phyloP scores from a whole-genome alignment of 1,140 invertebrate genomes.

The Hyles vespertilio region DNA sequence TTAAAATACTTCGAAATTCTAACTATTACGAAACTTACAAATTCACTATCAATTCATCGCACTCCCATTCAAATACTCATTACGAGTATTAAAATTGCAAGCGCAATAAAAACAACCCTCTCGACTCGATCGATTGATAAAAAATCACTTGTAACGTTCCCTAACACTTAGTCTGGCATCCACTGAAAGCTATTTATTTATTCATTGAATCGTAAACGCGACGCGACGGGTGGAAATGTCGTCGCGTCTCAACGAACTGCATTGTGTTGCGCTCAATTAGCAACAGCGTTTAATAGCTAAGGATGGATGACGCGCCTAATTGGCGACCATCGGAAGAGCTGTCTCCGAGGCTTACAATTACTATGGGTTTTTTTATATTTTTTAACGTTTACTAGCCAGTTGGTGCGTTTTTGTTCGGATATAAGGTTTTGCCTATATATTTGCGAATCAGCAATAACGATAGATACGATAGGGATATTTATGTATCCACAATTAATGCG shows the following conservation, averaged over 20 bases:
- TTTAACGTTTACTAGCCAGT: too few species aligned
- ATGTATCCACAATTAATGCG: too few species aligned
- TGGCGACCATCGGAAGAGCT: constrained; percentile 5
- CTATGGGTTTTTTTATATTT: neutral
- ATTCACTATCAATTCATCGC: too few species aligned
- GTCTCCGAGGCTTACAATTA: constrained; percentile 6
- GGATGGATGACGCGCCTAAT: constrained; percentile 11
- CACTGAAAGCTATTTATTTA: constrained; percentile 48
- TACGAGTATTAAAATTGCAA: neutral
- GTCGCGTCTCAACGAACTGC: constrained; percentile 30
- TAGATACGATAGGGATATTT: too few species aligned
- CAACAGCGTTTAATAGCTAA: constrained; percentile 15
- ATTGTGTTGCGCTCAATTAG: constrained; percentile 48
- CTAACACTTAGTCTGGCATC: constrained; percentile 21
- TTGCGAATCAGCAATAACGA: too few species aligned
- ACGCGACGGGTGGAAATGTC: constrained; percentile 32
- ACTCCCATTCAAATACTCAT: too few species aligned
- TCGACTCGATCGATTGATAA: neutral
- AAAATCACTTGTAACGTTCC: constrained; percentile 10
- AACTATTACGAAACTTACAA: too few species aligned
- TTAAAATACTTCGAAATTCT: too few species aligned
- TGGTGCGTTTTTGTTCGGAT: too few species aligned
- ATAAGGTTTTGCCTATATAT: too few species aligned
- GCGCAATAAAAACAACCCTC: neutral
- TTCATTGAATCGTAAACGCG: constrained; percentile 36